These are phyloP conservation scores for Labrus mixtus DNA, from an alignment of 2,113 vertebrate genomes.

Conservation along the genomic window DNA sequence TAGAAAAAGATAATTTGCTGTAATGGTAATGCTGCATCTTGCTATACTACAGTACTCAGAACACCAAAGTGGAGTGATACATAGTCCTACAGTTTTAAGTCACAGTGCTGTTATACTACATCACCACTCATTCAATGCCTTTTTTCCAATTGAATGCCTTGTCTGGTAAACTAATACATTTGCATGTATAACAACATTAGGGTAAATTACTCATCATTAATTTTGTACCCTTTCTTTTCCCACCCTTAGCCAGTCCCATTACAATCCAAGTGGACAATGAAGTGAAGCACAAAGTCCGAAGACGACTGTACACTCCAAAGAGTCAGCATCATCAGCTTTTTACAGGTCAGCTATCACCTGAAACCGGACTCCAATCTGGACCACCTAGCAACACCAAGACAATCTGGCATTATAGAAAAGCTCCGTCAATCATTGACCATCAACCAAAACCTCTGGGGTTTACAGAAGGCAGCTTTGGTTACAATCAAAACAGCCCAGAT, in stretches of 20 bases:
- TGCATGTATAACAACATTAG: not conserved
- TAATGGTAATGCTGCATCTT: too few species aligned
- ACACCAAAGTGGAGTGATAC: too few species aligned
- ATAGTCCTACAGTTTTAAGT: too few species aligned
- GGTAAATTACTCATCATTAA: not conserved
- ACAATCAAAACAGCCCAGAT: not conserved
- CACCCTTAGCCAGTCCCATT: slow-evolving; percentile 20
- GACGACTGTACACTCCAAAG: not conserved
- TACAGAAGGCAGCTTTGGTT: not conserved
- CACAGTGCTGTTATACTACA: too few species aligned
- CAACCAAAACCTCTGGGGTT: not conserved
- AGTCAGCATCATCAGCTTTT: not conserved
- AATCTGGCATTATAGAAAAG: not conserved
- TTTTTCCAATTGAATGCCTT: too few species aligned
- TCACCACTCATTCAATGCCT: too few species aligned
- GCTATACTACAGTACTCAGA: too few species aligned
- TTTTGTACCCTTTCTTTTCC: not conserved
- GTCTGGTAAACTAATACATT: not conserved
- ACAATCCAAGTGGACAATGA: not conserved
- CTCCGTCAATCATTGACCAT: not conserved
- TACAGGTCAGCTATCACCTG: not conserved
- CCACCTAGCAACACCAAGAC: not conserved
- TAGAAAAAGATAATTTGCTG: too few species aligned
- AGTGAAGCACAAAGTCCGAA: not conserved
- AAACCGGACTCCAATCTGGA: slow-evolving; percentile 17